Percentiles rank a stretch among this genome's conserved stretches.
phyloP scores from a whole-genome alignment of 2,888 invertebrate genomes.

The Eumacrocentrus americanus region DNA sequence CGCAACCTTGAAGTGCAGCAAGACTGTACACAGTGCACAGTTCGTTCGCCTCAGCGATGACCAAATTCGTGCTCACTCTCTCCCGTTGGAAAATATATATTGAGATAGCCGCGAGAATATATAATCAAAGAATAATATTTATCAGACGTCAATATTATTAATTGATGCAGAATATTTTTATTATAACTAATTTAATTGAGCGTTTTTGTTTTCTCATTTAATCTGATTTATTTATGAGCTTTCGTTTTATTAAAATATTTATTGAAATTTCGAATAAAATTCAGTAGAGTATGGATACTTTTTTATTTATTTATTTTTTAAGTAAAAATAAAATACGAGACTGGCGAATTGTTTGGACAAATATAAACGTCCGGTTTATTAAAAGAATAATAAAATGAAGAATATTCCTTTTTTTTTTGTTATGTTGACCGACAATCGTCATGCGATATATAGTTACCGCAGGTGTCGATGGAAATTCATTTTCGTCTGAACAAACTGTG shows the following conservation, averaged over 20 bases:
- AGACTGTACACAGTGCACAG: slow-evolving; percentile 21
- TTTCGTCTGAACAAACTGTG: slow-evolving; percentile 33
- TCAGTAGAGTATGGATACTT: not conserved
- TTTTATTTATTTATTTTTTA: not conserved
- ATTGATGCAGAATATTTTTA: not conserved
- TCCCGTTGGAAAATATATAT: slow-evolving; percentile 1
- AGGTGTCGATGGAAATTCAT: not conserved
- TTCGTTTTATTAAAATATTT: not conserved
- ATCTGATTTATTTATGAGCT: too few relatives aligned
- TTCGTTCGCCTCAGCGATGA: slow-evolving; percentile 23
- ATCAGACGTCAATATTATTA: not conserved
- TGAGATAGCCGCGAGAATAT: not conserved
- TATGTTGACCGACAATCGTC: not conserved
- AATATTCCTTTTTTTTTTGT: not conserved
- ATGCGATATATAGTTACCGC: slow-evolving; percentile 1
- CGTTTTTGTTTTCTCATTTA: too few relatives aligned
- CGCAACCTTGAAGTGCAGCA: slow-evolving; percentile 30
- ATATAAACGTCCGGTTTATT: not conserved
- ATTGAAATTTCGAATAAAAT: not conserved
- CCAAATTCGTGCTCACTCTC: not conserved
- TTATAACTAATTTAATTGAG: not conserved
- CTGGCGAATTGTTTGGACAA: not conserved
- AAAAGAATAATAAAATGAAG: not conserved
- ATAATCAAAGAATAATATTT: not conserved
- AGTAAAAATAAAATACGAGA: too few relatives aligned